These are phyloP conservation scores for Hiodon tergisus DNA, from an alignment of 2,113 vertebrate species.

Conservation along the genomic window DNA sequence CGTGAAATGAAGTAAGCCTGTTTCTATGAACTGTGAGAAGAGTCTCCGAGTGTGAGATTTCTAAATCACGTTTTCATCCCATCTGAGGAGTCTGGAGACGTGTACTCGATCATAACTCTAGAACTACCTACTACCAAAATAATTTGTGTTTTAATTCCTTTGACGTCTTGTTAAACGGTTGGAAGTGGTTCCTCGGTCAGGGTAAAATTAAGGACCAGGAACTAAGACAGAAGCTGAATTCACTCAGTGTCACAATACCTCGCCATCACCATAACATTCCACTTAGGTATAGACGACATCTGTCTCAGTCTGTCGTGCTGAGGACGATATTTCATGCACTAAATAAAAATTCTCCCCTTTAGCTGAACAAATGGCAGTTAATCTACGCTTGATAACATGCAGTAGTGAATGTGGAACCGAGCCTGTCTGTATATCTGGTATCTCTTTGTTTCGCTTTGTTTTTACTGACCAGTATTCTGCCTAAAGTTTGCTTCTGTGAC, in stretches of 20 bases:
- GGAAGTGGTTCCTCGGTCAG: neutral
- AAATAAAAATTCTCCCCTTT: slow-evolving; percentile 76
- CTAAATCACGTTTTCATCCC: neutral
- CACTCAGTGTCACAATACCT: slow-evolving; percentile 71
- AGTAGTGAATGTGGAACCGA: slow-evolving; percentile 97
- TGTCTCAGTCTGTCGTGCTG: slow-evolving; percentile 71
- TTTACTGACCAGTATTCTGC: slow-evolving; percentile 99
- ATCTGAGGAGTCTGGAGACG: neutral
- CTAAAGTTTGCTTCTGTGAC: slow-evolving; percentile 96
- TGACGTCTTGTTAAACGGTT: neutral
- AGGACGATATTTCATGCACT: slow-evolving; percentile 87
- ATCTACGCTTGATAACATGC: slow-evolving; percentile 87
- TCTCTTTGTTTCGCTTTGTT: slow-evolving; percentile 84
- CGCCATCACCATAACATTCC: slow-evolving; percentile 78
- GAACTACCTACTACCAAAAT: neutral
- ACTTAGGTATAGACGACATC: slow-evolving; percentile 71
- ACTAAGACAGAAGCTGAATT: slow-evolving; percentile 22
- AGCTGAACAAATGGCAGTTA: slow-evolving; percentile 89
- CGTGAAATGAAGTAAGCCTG: slow-evolving; percentile 7
- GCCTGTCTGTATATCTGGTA: slow-evolving; percentile 98
- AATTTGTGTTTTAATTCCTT: neutral
- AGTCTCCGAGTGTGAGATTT: neutral
- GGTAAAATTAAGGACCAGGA: slow-evolving; percentile 7
- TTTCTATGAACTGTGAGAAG: neutral
- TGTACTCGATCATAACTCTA: neutral